phyloP scores from a whole-genome alignment of 2,113 vertebrate genomes.

The Megalops atlanticus region DNA sequence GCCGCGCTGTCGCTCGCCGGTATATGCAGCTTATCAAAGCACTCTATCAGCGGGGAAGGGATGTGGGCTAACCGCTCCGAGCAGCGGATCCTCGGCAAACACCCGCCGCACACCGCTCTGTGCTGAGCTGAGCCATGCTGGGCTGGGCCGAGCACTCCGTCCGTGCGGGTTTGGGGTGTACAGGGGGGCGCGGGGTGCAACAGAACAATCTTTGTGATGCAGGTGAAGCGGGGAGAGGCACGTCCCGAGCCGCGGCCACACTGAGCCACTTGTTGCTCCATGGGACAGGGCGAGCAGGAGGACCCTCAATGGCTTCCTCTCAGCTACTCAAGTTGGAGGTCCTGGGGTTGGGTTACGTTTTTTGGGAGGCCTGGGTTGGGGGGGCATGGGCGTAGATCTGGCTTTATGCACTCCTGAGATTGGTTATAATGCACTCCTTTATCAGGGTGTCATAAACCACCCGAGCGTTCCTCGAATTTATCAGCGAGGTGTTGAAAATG shows the following conservation, averaged over 20 bases:
- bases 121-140: constrained; percentile 54
- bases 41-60: constrained; percentile 79
- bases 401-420: not conserved
- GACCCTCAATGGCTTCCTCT: not conserved
- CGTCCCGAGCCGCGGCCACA: too few relatives aligned
- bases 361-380: not conserved
- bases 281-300: not conserved
- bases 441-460: not conserved
- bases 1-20: constrained; percentile 61
- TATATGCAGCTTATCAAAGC: constrained; percentile 74
- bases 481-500: constrained; percentile 14
- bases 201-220: constrained; percentile 66
- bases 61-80: constrained; percentile 76
- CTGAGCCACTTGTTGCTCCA: not conserved
- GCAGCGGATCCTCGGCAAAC: too few relatives aligned
- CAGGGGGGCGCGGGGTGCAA: constrained; percentile 32
- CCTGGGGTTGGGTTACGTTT: not conserved
- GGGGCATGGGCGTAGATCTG: too few relatives aligned
- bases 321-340: not conserved
- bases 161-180: too few relatives aligned
- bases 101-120: too few relatives aligned
- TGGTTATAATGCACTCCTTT: not conserved
- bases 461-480: not conserved
- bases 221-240: not conserved
- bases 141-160: constrained; percentile 52